Evolutionary conservation across 2,888 invertebrate species (phyloP).

Genomic region (Perizoma flavofasciatum): DNA sequence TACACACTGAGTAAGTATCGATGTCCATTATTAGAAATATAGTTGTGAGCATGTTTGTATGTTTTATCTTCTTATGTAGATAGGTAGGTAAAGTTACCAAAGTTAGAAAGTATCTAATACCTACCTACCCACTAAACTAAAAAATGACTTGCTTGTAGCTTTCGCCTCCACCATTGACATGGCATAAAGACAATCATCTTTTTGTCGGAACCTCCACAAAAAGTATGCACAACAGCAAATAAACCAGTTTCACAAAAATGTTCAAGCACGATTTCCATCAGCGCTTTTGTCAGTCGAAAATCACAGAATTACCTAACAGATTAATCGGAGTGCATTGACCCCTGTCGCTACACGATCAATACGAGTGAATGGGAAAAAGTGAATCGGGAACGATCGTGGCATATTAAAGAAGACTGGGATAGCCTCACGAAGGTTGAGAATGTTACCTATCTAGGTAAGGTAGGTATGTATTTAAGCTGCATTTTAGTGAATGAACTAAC

Average conservation of each 20-base stretch:
- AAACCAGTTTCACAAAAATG: conserved; percentile 24
- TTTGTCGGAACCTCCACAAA: conserved; percentile 1
- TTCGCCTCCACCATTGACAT: background rate
- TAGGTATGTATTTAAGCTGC: too few relatives aligned
- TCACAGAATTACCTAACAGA: conserved; percentile 35
- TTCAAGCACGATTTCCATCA: conserved; percentile 31
- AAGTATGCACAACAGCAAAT: conserved; percentile 8
- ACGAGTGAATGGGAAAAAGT: conserved; percentile 30
- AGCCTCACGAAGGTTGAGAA: background rate
- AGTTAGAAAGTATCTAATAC: too few relatives aligned
- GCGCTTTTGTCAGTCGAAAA: conserved; percentile 34
- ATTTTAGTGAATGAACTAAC: too few relatives aligned
- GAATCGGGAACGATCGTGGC: conserved; percentile 20
- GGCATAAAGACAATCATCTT: conserved; percentile 3
- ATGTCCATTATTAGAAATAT: too few relatives aligned
- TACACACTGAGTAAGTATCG: too few relatives aligned
- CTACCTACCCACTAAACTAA: too few relatives aligned
- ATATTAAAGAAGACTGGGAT: conserved; percentile 15
- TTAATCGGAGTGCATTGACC: conserved; percentile 32
- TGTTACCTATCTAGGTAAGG: too few relatives aligned
- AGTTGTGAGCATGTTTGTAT: too few relatives aligned
- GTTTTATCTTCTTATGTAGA: too few relatives aligned
- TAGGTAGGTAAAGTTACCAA: too few relatives aligned
- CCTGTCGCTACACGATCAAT: conserved; percentile 31
- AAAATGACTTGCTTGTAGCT: too few relatives aligned